Conservation (phyloP, 2,113 vertebrate genomes). For the Jacana jacana region DNA sequence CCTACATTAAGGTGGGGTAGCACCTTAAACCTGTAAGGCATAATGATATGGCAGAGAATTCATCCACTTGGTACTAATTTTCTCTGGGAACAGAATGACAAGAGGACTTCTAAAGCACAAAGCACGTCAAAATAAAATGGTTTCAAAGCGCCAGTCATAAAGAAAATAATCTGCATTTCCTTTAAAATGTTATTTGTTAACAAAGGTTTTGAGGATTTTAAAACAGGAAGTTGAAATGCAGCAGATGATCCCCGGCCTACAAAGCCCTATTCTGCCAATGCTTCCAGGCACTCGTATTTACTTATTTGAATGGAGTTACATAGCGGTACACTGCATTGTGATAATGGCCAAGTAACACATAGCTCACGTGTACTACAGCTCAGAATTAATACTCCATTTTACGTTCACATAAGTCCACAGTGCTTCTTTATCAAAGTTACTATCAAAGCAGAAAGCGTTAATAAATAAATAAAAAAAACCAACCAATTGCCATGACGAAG, state of each 20-base stretch:
- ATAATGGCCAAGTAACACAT: rapidly evolving
- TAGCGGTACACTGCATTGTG: not conserved
- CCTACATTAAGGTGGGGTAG: not conserved
- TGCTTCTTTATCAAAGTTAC: not conserved
- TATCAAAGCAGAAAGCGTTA: not conserved
- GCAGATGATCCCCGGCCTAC: not conserved
- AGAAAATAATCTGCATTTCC: not conserved
- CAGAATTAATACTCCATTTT: not conserved
- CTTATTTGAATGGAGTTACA: not conserved
- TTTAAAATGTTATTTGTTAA: not conserved
- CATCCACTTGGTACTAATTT: not conserved
- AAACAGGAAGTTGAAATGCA: not conserved
- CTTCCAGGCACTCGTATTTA: not conserved
- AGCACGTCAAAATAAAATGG: not conserved
- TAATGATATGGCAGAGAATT: rapidly evolving
- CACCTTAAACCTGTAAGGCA: not conserved
- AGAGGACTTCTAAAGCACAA: not conserved
- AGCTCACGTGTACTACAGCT: not conserved
- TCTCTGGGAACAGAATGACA: not conserved
- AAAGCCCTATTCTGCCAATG: not conserved
- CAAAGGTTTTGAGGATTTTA: not conserved
- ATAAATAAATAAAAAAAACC: not conserved
- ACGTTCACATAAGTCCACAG: not conserved
- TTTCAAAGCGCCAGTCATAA: no score
- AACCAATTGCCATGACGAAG: rapidly evolving